Percentiles rank a stretch among this genome's conserved stretches.
Conservation (phyloP, 2,888 invertebrate genomes). For the Drosophila subquinaria region DNA sequence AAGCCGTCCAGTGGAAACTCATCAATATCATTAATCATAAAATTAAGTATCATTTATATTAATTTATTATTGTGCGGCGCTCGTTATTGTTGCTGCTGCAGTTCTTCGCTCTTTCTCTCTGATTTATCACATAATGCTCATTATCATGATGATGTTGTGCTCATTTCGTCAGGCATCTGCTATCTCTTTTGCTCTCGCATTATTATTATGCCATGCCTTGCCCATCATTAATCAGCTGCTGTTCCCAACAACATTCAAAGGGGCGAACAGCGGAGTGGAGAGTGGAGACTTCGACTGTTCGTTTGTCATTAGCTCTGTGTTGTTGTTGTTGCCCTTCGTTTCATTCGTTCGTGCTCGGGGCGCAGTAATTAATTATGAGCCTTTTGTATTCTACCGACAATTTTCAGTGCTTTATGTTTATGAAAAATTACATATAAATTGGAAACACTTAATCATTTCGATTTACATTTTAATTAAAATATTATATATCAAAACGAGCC, state of each 20-base stretch:
- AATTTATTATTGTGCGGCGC: constrained; percentile 79
- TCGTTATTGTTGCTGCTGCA: constrained; percentile 20
- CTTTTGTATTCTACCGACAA: constrained; percentile 79
- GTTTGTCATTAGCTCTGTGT: constrained; percentile 72
- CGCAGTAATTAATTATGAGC: constrained; percentile 82
- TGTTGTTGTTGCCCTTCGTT: constrained; percentile 52
- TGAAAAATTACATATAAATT: constrained; percentile 81
- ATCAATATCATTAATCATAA: constrained; percentile 82
- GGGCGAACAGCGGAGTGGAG: neutral
- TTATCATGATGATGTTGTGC: constrained; percentile 80
- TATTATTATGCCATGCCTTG: constrained; percentile 36
- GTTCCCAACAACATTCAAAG: constrained; percentile 22
- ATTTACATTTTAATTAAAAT: constrained; percentile 83
- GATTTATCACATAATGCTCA: constrained; percentile 77
- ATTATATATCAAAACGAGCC: constrained; percentile 70
- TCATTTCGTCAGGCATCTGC: constrained; percentile 71
- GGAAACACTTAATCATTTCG: constrained; percentile 79
- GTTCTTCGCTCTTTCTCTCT: constrained; percentile 16
- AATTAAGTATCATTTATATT: constrained; percentile 84
- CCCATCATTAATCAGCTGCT: constrained; percentile 81
- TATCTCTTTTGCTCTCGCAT: constrained; percentile 12
- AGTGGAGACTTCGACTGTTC: constrained; percentile 53
- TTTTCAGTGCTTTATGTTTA: constrained; percentile 80
- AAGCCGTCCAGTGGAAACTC: constrained; percentile 72
- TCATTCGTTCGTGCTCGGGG: constrained; percentile 67